phyloP scores from a whole-genome alignment of 2,888 invertebrate species.

The Drosophila subquinaria region DNA sequence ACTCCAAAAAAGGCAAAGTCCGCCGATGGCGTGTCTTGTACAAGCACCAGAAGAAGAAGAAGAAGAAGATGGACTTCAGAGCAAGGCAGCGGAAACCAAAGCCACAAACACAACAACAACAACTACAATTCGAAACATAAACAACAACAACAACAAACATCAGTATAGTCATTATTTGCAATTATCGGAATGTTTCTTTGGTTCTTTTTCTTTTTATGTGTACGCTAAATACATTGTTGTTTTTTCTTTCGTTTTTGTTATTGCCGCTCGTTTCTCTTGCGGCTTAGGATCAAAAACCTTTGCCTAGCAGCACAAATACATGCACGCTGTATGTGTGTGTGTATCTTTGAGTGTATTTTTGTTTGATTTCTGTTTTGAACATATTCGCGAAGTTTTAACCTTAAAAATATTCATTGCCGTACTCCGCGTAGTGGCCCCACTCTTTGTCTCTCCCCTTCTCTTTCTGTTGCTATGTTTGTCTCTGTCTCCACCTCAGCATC shows the following conservation, averaged over 20 bases:
- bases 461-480: not conserved
- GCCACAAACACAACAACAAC: conserved; percentile 26
- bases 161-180: conserved; percentile 77
- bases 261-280: conserved; percentile 59
- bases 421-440: conserved; percentile 16
- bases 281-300: conserved; percentile 79
- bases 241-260: conserved; percentile 42
- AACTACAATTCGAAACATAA: conserved; percentile 28
- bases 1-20: conserved; percentile 73
- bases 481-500: conserved; percentile 3
- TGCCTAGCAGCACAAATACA: conserved; percentile 31
- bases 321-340: conserved; percentile 7
- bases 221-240: conserved; percentile 57
- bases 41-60: conserved; percentile 13
- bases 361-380: conserved; percentile 58
- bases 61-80: conserved; percentile 22
- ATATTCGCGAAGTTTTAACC: conserved; percentile 63
- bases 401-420: conserved; percentile 73
- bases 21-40: conserved; percentile 38
- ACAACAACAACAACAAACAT: conserved; percentile 47
- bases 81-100: conserved; percentile 49
- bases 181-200: conserved; percentile 77
- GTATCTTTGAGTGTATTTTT: conserved; percentile 50
- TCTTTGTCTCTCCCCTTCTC: conserved; percentile 1
- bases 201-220: conserved; percentile 64